phyloP scores from a whole-genome alignment of 2,888 invertebrate species.

The Ecliptopera silaceata region DNA sequence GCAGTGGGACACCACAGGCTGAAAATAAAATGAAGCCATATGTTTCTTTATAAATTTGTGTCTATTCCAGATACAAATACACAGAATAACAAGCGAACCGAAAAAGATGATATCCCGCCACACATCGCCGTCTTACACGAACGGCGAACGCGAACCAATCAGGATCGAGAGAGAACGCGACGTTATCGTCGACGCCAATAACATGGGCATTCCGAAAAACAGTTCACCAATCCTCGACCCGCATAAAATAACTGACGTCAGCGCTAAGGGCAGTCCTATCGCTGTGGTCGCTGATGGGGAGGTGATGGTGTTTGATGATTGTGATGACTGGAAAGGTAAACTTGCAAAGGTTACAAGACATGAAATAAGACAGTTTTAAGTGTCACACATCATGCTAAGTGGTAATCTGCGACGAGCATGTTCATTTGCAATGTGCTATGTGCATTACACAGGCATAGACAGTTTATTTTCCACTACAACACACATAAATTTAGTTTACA shows the following conservation, averaged over 20 bases:
- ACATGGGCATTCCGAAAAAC: slow-evolving; percentile 75
- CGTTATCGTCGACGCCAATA: slow-evolving; percentile 37
- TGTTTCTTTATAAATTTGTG: no score
- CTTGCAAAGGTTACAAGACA: no score
- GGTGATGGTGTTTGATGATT: slow-evolving; percentile 94
- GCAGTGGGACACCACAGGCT: no score
- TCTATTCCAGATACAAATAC: slow-evolving; percentile 66
- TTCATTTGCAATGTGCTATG: no score
- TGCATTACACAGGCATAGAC: no score
- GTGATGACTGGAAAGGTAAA: slow-evolving; percentile 90
- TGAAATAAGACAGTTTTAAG: no score
- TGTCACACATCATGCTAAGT: no score
- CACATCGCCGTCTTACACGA: slow-evolving; percentile 76
- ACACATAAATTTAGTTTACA: no score
- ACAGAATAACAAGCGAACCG: slow-evolving; percentile 75
- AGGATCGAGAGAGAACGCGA: slow-evolving; percentile 39
- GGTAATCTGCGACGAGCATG: no score
- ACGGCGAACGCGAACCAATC: slow-evolving; percentile 65
- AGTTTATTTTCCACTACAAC: no score
- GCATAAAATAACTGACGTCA: slow-evolving; percentile 71
- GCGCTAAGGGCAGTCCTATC: slow-evolving; percentile 80
- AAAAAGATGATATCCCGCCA: slow-evolving; percentile 79
- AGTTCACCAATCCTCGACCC: slow-evolving; percentile 77
- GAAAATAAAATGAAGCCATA: no score
- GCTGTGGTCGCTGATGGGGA: slow-evolving; percentile 88